A percentile compares a stretch with the other conserved stretches of the same genome.
Evolutionary conservation across 2,113 vertebrate genomes (phyloP).

Genomic region (Halcyon malimbica): DNA sequence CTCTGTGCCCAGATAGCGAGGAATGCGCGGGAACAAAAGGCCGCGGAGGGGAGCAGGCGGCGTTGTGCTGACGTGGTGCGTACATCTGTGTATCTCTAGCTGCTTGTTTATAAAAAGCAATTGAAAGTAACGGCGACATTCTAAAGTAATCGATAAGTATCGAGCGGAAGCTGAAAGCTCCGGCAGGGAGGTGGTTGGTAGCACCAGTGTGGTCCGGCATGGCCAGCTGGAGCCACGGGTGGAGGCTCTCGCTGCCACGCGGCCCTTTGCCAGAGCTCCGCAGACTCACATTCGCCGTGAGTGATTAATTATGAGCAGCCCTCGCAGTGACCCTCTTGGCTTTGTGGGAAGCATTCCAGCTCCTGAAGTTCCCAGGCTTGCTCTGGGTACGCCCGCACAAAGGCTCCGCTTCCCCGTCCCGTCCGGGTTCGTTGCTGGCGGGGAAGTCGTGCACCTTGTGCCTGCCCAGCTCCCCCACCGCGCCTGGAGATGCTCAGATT

Average conservation of each 20-base stretch:
- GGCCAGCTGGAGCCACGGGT: not conserved
- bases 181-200: not conserved
- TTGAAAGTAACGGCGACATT: fast-evolving
- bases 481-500: fast-evolving
- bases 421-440: not conserved
- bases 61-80: fast-evolving
- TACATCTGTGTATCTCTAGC: not conserved
- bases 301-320: slow-evolving; percentile 33
- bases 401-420: not conserved
- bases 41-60: not conserved
- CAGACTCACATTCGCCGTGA: fast-evolving
- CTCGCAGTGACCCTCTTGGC: not conserved
- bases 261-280: not conserved
- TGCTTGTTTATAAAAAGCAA: not conserved
- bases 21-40: not conserved
- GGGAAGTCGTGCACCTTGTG: not conserved
- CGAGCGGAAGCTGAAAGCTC: not conserved
- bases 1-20: not conserved
- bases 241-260: not conserved
- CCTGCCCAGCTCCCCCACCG: not conserved
- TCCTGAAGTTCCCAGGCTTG: not conserved
- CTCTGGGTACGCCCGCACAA: not conserved
- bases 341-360: not conserved
- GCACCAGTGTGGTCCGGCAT: not conserved
- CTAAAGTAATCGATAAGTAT: fast-evolving